Evolutionary conservation across 2,113 vertebrate genomes (phyloP).

Genomic region (Periophthalmodon schlosseri): DNA sequence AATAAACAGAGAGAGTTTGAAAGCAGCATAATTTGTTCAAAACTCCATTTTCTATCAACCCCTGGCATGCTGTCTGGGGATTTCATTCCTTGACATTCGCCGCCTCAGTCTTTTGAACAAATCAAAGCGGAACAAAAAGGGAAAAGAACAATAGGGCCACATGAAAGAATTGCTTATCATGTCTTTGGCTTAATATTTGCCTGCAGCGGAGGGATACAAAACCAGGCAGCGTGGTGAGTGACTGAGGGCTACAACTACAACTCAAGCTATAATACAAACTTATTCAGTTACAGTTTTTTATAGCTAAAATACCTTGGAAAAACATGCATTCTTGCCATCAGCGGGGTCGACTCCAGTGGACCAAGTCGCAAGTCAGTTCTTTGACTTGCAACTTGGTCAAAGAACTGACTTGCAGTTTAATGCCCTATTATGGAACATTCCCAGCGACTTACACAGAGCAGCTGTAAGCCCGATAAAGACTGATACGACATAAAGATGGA

Average conservation of each 20-base stretch:
- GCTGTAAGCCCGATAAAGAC: not conserved
- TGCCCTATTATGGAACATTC: too few species aligned
- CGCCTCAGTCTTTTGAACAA: constrained; percentile 7
- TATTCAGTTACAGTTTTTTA: not conserved
- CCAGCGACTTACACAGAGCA: too few species aligned
- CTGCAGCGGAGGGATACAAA: not conserved
- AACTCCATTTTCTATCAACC: not conserved
- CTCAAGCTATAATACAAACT: not conserved
- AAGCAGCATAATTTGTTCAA: not conserved
- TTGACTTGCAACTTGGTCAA: too few species aligned
- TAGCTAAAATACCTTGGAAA: not conserved
- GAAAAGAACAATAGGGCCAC: not conserved
- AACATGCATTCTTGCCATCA: not conserved
- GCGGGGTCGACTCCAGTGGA: too few species aligned
- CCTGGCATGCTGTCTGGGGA: not conserved
- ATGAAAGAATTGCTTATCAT: constrained; percentile 3
- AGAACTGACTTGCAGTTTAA: too few species aligned
- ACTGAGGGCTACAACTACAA: not conserved
- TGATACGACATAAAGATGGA: not conserved
- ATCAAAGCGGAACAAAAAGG: constrained; percentile 7
- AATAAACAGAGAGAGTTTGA: not conserved
- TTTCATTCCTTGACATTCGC: constrained; percentile 1
- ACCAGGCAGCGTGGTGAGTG: not conserved
- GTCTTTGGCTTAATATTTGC: constrained; percentile 1
- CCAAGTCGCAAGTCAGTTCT: too few species aligned